Evolutionary conservation across 1,140 invertebrate genomes (phyloP).

Genomic region (Drosophila hydei): DNA sequence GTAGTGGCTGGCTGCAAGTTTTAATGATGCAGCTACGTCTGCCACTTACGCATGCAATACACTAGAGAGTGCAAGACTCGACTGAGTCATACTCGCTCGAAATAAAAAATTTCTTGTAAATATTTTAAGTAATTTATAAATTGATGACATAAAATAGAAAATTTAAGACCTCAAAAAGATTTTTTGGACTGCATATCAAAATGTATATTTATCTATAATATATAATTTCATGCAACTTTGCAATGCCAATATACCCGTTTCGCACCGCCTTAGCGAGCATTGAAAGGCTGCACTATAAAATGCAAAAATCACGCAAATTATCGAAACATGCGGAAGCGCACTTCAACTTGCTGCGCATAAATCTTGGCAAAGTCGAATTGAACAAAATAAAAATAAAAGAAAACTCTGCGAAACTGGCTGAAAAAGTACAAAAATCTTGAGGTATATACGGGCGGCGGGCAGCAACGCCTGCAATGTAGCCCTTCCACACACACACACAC

Average conservation of each 20-base stretch:
- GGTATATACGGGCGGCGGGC: constrained; percentile 37
- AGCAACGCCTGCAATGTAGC: too few species aligned
- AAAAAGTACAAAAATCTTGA: constrained; percentile 79
- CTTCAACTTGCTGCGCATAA: constrained; percentile 72
- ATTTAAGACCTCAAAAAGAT: too few species aligned
- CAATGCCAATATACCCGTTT: neutral
- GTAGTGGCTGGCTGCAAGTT: constrained; percentile 69
- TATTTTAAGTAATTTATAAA: too few species aligned
- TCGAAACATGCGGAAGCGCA: constrained; percentile 78
- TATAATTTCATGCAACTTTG: neutral
- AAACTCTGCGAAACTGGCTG: constrained; percentile 41
- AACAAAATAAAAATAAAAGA: constrained; percentile 24
- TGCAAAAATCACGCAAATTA: constrained; percentile 83
- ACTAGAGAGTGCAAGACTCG: neutral
- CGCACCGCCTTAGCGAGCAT: neutral
- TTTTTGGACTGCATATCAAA: too few species aligned
- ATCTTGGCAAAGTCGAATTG: constrained; percentile 67
- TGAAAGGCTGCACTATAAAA: constrained; percentile 39
- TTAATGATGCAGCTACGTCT: constrained; percentile 69
- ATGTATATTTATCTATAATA: too few species aligned
- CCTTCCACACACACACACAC: neutral
- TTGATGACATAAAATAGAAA: too few species aligned
- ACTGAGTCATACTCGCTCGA: neutral
- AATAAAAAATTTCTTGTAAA: neutral
- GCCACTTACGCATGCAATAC: constrained; percentile 39